These are phyloP conservation scores for Bombyx huttoni DNA, from an alignment of 2,888 invertebrate genomes.

Conservation along the genomic window DNA sequence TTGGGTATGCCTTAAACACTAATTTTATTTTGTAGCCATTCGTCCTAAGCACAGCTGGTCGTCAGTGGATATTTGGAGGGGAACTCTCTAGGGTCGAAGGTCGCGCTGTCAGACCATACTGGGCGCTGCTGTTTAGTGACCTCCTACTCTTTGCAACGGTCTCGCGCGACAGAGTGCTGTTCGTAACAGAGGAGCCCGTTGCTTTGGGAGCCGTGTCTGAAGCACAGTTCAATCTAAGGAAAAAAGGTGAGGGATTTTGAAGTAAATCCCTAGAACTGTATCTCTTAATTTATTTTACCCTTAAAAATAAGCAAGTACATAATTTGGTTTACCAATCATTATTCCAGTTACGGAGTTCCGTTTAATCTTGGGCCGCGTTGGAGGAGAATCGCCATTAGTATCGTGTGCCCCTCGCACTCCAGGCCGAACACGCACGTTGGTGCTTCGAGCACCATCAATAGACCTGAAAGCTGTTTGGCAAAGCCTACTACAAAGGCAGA, in stretches of 20 bases:
- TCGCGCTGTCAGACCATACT: constrained; percentile 84
- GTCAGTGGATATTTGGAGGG: constrained; percentile 93
- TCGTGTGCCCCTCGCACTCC: constrained; percentile 82
- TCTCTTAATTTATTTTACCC: too few species aligned
- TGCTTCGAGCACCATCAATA: constrained; percentile 84
- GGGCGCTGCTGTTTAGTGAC: constrained; percentile 89
- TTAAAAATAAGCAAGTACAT: too few species aligned
- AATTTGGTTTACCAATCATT: not conserved
- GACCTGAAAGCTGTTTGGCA: constrained; percentile 94
- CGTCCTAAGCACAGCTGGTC: constrained; percentile 83
- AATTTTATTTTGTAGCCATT: constrained; percentile 74
- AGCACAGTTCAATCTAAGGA: constrained; percentile 87
- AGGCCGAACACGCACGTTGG: constrained; percentile 77
- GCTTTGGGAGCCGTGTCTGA: constrained; percentile 84
- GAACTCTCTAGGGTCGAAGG: constrained; percentile 88
- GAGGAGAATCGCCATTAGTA: constrained; percentile 80
- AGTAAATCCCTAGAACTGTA: too few species aligned
- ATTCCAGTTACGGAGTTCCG: constrained; percentile 86
- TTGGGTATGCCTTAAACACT: not conserved
- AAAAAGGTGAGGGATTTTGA: constrained; percentile 75
- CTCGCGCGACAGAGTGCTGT: constrained; percentile 87
- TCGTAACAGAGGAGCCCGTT: constrained; percentile 90
- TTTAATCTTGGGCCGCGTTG: constrained; percentile 80
- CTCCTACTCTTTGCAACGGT: constrained; percentile 89
- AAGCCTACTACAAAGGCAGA: constrained; percentile 87